A percentile compares a stretch with the other conserved stretches of the same genome.
Conservation (phyloP, 2,888 invertebrate species). For the Rhingia campestris region DNA sequence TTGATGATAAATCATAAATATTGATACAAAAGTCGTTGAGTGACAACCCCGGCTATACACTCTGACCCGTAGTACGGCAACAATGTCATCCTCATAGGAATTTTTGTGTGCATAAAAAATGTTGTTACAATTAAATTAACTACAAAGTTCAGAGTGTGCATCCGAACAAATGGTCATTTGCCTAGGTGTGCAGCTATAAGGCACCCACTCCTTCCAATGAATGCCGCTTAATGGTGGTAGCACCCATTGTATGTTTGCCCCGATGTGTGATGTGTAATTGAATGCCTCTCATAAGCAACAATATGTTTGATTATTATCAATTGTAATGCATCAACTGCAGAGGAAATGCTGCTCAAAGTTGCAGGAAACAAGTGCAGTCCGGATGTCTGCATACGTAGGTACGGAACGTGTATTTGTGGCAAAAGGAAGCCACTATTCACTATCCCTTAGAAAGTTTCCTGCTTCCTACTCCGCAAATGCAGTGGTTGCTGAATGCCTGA, state of each 20-base stretch:
- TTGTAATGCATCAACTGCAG: slow-evolving; percentile 65
- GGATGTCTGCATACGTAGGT: slow-evolving; percentile 45
- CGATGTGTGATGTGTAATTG: slow-evolving; percentile 64
- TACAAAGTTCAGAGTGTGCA: slow-evolving; percentile 38
- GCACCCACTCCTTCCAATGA: background rate
- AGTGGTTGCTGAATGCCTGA: background rate
- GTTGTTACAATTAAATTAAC: slow-evolving; percentile 63
- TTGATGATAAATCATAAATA: too few species aligned
- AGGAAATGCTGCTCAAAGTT: slow-evolving; percentile 68
- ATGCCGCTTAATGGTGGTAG: background rate
- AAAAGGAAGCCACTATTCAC: slow-evolving; percentile 68
- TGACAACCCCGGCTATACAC: too few species aligned
- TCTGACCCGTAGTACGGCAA: background rate
- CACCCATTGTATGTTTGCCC: slow-evolving; percentile 38
- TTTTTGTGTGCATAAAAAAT: slow-evolving; percentile 38
- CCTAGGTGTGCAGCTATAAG: slow-evolving; percentile 32
- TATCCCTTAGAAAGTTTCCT: slow-evolving; percentile 66
- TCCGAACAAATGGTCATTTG: slow-evolving; percentile 58
- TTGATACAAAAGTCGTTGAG: too few species aligned
- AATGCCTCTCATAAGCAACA: slow-evolving; percentile 69
- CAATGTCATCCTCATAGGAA: slow-evolving; percentile 14
- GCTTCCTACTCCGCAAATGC: slow-evolving; percentile 21
- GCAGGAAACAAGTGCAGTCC: slow-evolving; percentile 69
- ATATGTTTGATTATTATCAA: slow-evolving; percentile 74
- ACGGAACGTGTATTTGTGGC: slow-evolving; percentile 48